These are phyloP conservation scores for Toxonevra muliebris DNA, from an alignment of 2,888 invertebrate species.

Conservation along the genomic window DNA sequence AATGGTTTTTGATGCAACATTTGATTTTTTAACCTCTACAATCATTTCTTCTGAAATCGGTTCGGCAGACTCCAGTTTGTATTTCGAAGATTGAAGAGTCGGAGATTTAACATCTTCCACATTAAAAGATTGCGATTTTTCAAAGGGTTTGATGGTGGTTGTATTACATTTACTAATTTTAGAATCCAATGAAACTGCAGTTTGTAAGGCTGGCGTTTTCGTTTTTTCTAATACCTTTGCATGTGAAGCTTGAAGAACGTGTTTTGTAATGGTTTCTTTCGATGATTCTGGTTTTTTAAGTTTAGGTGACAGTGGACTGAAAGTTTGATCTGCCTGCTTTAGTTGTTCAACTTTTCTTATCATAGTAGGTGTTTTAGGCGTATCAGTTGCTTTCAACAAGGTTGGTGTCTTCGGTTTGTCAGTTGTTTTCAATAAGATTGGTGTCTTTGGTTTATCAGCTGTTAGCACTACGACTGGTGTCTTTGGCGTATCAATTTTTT, in stretches of 20 bases:
- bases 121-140: constrained; percentile 1
- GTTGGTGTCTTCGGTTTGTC: background rate
- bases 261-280: background rate
- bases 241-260: background rate
- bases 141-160: constrained; percentile 9
- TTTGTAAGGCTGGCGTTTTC: constrained; percentile 1
- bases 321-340: background rate
- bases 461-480: background rate
- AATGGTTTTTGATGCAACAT: background rate
- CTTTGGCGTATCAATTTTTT: too few relatives aligned
- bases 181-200: constrained; percentile 27
- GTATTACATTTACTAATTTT: background rate
- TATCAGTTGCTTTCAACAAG: background rate
- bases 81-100: background rate
- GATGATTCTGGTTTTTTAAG: too few relatives aligned
- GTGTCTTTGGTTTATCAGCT: constrained; percentile 4
- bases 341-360: too few relatives aligned
- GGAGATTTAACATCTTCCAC: background rate
- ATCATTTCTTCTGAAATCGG: background rate
- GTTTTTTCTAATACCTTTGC: background rate
- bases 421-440: background rate
- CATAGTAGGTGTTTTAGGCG: background rate
- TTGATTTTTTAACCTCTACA: background rate
- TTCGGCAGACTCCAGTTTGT: background rate
- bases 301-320: background rate